phyloP scores from a whole-genome alignment of 2,797 vertebrate species.

The Pseudotriccus pelzelni region DNA sequence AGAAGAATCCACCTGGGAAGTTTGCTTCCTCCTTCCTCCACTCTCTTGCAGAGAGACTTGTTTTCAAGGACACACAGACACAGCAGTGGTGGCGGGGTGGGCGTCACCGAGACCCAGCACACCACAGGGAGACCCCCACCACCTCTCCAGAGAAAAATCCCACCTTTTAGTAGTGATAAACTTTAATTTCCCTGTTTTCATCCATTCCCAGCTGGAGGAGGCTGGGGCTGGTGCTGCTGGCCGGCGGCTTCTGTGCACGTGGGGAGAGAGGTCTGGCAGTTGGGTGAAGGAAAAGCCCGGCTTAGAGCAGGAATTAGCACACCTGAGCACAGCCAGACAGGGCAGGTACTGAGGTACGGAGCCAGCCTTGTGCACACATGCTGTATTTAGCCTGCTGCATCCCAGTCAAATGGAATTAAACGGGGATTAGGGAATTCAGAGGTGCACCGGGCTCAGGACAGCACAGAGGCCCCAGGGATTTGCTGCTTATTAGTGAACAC shows the following conservation, averaged over 20 bases:
- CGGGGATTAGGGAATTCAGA: background rate
- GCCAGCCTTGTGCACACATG: background rate
- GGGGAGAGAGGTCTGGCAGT: slow-evolving; percentile 81
- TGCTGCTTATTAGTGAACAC: background rate
- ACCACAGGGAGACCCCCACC: accelerated
- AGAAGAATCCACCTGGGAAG: slow-evolving; percentile 36
- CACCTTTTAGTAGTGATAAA: slow-evolving; percentile 82
- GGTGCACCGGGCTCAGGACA: background rate
- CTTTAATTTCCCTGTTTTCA: slow-evolving; percentile 85
- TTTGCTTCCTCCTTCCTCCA: background rate
- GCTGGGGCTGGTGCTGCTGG: slow-evolving; percentile 58
- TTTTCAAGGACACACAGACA: background rate
- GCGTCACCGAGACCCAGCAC: background rate
- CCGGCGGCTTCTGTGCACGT: slow-evolving; percentile 48
- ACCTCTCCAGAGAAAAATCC: background rate
- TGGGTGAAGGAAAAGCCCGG: slow-evolving; percentile 78
- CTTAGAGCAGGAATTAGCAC: background rate
- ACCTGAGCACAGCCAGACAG: background rate
- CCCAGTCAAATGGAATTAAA: background rate
- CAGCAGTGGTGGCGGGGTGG: background rate
- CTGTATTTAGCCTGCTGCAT: background rate
- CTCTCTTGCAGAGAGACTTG: background rate
- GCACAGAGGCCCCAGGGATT: background rate
- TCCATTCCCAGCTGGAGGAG: slow-evolving; percentile 89
- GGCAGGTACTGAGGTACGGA: background rate